Evolutionary conservation across 1,140 invertebrate species (phyloP), one percentile per base, ranked within the genome.

Genomic region (Eumeta japonica): DNA sequence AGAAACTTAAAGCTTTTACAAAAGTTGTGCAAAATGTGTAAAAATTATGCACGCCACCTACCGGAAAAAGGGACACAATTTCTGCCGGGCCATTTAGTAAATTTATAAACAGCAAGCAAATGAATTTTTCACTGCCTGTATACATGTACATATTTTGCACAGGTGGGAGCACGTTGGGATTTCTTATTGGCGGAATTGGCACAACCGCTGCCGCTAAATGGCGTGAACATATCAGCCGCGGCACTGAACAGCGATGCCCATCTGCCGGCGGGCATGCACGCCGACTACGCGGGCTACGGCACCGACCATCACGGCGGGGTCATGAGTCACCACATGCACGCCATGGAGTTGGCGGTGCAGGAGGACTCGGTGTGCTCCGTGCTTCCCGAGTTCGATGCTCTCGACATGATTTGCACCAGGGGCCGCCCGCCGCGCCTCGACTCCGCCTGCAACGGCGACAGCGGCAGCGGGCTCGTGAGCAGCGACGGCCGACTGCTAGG

Each of bases 161-260:
- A 73, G 68, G 61, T 73, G 11, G 59, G 48, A 31, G 65, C 68
- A 2, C 45, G 52, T n/a, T 71, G 51, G 46, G 68, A 73, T 51
- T 71, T 63, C 44, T 35, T 73, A 12, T 36, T 73, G 11, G 68
- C 52, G 1, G 68, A 73, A 39, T 39, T 73, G 16, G 56, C 50
- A 13, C 41, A 56, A 10, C 61, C 64, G 2, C 39, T 73, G 11
- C 48, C 50, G 2, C 31, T 73, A 17, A 49, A 73, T 33, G 52
- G 49, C 28, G 46, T 45, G 19, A 62, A 36, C 1, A 61, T 71
- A n/a, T 52, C 34, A 0, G 64, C 51, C 0, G 58, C 55, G 3
- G 11, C 37, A 1, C 41, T 73, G 18, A 51, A 63, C 16, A 43
- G 48, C 15, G 35, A 41, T 12, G 10, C 28, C 0, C 11, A 31